Evolutionary conservation across 92 coral and sea anemone species (phyloP), one percentile per base, ranked within the genome.

Genomic region (Montipora capitata): DNA sequence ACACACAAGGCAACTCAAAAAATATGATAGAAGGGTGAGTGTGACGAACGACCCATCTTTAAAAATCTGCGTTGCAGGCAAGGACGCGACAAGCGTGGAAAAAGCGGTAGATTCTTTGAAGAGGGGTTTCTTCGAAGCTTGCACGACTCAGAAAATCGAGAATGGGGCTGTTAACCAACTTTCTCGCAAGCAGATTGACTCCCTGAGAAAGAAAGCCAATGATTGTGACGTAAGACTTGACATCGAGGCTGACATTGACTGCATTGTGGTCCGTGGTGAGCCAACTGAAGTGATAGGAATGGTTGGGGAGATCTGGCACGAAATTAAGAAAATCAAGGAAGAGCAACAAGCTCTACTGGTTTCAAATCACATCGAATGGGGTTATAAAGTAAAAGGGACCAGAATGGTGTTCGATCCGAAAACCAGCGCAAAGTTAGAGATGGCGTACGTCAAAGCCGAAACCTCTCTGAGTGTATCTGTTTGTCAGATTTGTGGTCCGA

Each of bases 201-300:
- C 17, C 6, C 84, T 94, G 2, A 78, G 11, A 77, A 77, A 51
- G 3, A 86, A 70, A 71, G 86, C 86, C 7, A 51, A 70, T 2
- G 57, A 54, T 6, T 74, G 66, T 84, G 88, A 73, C 80, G 82
- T 84, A 17, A 59, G 63, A 65, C 82, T 84, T 48, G 41, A 20
- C 16, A 51, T 84, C 39, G 74, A 84, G 81, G 61, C 74, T 27
- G 86, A 78, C 4, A 56, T 73, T 10, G 20, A 85, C 43, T 88
- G 96, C 52, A 78, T 94, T 65, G 89, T 87, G 41, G 94, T 94
- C 14, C 87, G 92, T 5, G 98, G 98, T 8, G 92, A 78, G 18
- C 87, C 95, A 10, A 86, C 78, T 3, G 96, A 92, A 78, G 96
- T 94, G 17, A 74, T 86, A 10, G 69, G 74, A 10, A 85, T 94